phyloP scores from a whole-genome alignment of 2,888 invertebrate species.

The Gonocerus acuteangulatus region DNA sequence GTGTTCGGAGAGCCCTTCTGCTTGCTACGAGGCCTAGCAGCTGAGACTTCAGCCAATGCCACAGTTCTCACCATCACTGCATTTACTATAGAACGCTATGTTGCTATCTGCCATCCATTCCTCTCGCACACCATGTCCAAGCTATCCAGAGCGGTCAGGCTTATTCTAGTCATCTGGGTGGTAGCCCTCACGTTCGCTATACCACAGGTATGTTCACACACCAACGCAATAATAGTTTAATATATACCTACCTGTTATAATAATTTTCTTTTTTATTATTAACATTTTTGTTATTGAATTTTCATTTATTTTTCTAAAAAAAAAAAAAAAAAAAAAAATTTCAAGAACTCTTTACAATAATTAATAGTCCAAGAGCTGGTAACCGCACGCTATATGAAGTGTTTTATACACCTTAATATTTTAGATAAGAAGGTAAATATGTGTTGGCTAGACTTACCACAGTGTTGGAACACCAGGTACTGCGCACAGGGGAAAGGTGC shows the following conservation, averaged over 20 bases:
- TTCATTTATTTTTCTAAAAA: too few relatives aligned
- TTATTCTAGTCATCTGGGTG: slow-evolving; percentile 75
- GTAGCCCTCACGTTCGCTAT: slow-evolving; percentile 64
- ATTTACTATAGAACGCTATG: slow-evolving; percentile 78
- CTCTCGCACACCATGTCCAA: slow-evolving; percentile 77
- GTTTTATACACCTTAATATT: too few relatives aligned
- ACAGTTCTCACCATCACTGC: slow-evolving; percentile 71
- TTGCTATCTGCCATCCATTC: slow-evolving; percentile 74
- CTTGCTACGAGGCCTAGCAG: slow-evolving; percentile 64
- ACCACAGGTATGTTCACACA: slow-evolving; percentile 52
- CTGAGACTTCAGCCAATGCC: slow-evolving; percentile 73
- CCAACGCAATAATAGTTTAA: not conserved
- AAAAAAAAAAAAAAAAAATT: too few relatives aligned
- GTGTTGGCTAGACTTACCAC: too few relatives aligned
- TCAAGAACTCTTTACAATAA: too few relatives aligned
- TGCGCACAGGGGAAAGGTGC: too few relatives aligned
- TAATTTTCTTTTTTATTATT: not conserved
- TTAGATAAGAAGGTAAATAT: too few relatives aligned
- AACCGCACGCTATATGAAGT: too few relatives aligned
- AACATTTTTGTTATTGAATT: not conserved
- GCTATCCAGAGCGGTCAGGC: slow-evolving; percentile 70
- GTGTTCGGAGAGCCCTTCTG: slow-evolving; percentile 73
- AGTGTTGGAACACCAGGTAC: too few relatives aligned
- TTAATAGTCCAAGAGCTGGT: too few relatives aligned
- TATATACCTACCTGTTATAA: too few relatives aligned